These are phyloP conservation scores for Xestoiulus laeticollis DNA, from an alignment of 2,888 invertebrate genomes.

Conservation along the genomic window DNA sequence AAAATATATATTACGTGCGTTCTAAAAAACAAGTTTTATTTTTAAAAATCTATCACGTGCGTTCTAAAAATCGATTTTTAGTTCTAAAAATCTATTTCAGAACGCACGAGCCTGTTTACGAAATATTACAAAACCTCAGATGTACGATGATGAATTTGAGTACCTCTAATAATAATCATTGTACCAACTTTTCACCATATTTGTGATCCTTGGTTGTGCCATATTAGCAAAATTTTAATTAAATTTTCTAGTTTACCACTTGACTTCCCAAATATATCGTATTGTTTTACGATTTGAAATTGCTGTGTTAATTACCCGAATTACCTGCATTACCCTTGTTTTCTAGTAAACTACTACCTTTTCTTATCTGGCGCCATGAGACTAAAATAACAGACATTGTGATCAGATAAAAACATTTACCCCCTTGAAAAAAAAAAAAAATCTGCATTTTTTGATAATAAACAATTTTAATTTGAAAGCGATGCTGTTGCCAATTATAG, in stretches of 20 bases:
- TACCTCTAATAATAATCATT: too few relatives aligned
- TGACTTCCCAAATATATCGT: background rate
- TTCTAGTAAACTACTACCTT: background rate
- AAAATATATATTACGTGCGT: too few relatives aligned
- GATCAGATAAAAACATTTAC: background rate
- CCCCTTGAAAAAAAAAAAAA: background rate
- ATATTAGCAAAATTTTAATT: background rate
- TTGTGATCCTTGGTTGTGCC: too few relatives aligned
- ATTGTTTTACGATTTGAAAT: background rate
- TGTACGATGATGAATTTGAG: too few relatives aligned
- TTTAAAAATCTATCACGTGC: too few relatives aligned
- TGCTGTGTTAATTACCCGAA: background rate
- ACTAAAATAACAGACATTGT: background rate
- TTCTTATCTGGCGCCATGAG: background rate
- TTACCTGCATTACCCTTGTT: background rate
- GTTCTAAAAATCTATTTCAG: too few relatives aligned
- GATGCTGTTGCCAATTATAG: background rate
- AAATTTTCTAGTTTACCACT: background rate
- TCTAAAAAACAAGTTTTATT: too few relatives aligned
- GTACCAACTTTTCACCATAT: too few relatives aligned
- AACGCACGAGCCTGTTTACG: too few relatives aligned
- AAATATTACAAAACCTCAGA: too few relatives aligned
- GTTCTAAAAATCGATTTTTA: too few relatives aligned
- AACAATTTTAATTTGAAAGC: constrained; percentile 15
- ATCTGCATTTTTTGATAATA: constrained; percentile 8